Conservation (phyloP, 2,888 invertebrate genomes). For the Mesochorus sp. region DNA sequence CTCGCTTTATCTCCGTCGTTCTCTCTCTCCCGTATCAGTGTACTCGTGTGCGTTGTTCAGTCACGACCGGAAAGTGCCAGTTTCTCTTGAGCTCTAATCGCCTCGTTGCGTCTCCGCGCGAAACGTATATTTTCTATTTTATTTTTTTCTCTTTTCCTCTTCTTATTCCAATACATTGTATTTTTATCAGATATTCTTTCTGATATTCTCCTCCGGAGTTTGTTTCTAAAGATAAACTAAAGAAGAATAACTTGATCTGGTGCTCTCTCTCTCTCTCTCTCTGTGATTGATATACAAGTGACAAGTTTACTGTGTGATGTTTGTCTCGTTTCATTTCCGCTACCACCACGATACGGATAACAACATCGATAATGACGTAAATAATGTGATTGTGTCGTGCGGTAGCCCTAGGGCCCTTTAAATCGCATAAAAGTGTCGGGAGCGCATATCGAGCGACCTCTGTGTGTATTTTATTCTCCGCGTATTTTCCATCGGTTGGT, state of each 20-base stretch:
- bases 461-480: not conserved
- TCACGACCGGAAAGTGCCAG: slow-evolving; percentile 80
- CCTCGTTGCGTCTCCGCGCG: slow-evolving; percentile 70
- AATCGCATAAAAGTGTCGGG: slow-evolving; percentile 13
- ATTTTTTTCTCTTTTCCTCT: slow-evolving; percentile 33
- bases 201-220: too few relatives aligned
- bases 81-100: slow-evolving; percentile 78
- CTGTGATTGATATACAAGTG: too few relatives aligned
- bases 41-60: slow-evolving; percentile 67
- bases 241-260: too few relatives aligned
- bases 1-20: slow-evolving; percentile 59
- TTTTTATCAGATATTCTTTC: not conserved
- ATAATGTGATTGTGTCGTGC: slow-evolving; percentile 23
- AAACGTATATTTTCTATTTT: slow-evolving; percentile 55
- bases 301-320: too few relatives aligned
- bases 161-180: slow-evolving; percentile 16
- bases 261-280: too few relatives aligned
- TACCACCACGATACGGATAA: too few relatives aligned
- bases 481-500: not conserved
- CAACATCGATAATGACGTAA: not conserved
- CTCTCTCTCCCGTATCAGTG: slow-evolving; percentile 64
- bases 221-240: too few relatives aligned
- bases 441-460: slow-evolving; percentile 6
- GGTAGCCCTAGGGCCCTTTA: slow-evolving; percentile 42
- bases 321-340: too few relatives aligned